phyloP scores from a whole-genome alignment of 2,113 vertebrate species.

The Speoplatyrhinus poulsoni region DNA sequence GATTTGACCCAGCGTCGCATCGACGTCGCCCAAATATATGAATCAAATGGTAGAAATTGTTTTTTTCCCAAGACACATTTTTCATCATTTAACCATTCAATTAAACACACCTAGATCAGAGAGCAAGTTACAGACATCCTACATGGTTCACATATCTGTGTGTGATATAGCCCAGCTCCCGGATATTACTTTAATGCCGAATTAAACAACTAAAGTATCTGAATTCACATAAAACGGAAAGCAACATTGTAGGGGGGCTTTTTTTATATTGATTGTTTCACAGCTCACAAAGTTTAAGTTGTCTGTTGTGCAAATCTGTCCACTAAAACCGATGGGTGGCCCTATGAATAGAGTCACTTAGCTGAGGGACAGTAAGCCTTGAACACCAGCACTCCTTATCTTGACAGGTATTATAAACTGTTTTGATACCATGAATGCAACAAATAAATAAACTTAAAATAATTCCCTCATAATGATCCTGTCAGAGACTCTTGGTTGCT shows the following conservation, averaged over 20 bases:
- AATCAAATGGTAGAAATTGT: constrained; percentile 32
- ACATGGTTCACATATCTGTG: not conserved
- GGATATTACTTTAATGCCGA: constrained; percentile 34
- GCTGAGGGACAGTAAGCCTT: no score
- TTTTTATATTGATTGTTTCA: constrained; percentile 18
- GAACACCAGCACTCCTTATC: no score
- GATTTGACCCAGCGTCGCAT: constrained; percentile 44
- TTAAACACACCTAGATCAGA: constrained; percentile 36
- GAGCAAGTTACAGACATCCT: not conserved
- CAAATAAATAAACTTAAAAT: no score
- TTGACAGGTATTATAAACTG: no score
- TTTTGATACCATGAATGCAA: not conserved
- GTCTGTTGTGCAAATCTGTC: constrained; percentile 40
- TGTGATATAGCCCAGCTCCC: constrained; percentile 32
- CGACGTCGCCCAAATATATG: constrained; percentile 39
- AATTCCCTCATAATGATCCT: no score
- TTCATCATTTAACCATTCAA: constrained; percentile 35
- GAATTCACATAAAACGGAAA: constrained; percentile 31
- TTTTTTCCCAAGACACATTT: constrained; percentile 40
- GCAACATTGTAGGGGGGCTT: constrained; percentile 10
- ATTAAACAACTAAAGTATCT: constrained; percentile 39
- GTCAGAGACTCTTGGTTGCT: not conserved
- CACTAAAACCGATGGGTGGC: constrained; percentile 36
- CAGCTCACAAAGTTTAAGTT: constrained; percentile 41
- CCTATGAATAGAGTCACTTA: not conserved